These are phyloP conservation scores for Drosophila meridionalis DNA, from an alignment of 2,888 invertebrate genomes.

Conservation along the genomic window DNA sequence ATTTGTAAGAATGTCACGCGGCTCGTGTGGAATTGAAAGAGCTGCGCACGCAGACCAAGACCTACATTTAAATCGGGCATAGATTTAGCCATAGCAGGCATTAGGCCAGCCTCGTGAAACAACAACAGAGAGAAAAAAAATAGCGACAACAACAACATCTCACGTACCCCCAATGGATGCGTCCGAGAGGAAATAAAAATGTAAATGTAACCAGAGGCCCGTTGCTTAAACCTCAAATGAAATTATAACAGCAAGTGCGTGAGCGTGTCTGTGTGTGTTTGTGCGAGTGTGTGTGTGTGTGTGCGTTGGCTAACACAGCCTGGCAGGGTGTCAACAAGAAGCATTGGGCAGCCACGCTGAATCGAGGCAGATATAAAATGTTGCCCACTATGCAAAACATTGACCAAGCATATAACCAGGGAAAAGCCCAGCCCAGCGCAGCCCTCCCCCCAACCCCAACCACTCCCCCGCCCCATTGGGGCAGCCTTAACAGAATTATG, in stretches of 20 bases:
- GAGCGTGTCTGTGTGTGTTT: not conserved
- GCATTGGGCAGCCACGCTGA: slow-evolving; percentile 10
- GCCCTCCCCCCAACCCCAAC: accelerated
- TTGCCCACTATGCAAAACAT: slow-evolving; percentile 35
- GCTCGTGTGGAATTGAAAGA: slow-evolving; percentile 49
- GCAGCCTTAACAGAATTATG: slow-evolving; percentile 20
- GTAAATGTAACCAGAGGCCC: slow-evolving; percentile 68
- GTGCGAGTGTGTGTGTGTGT: not conserved
- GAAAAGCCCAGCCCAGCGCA: not conserved
- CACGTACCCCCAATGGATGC: slow-evolving; percentile 33
- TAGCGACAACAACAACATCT: slow-evolving; percentile 8
- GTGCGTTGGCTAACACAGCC: not conserved
- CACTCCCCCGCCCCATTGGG: too few species aligned
- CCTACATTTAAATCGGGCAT: slow-evolving; percentile 55
- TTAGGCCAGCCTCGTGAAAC: slow-evolving; percentile 56
- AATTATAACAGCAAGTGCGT: slow-evolving; percentile 66
- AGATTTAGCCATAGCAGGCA: slow-evolving; percentile 50
- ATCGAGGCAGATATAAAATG: slow-evolving; percentile 47
- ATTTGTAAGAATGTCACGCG: slow-evolving; percentile 70
- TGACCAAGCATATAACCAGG: slow-evolving; percentile 14
- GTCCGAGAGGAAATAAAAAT: slow-evolving; percentile 75
- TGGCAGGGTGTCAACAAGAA: slow-evolving; percentile 39
- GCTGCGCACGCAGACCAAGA: slow-evolving; percentile 24
- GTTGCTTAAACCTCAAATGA: slow-evolving; percentile 64
- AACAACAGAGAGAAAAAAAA: slow-evolving; percentile 4